phyloP scores from a whole-genome alignment of 2,888 invertebrate genomes.

The Pseudococcus longispinus region DNA sequence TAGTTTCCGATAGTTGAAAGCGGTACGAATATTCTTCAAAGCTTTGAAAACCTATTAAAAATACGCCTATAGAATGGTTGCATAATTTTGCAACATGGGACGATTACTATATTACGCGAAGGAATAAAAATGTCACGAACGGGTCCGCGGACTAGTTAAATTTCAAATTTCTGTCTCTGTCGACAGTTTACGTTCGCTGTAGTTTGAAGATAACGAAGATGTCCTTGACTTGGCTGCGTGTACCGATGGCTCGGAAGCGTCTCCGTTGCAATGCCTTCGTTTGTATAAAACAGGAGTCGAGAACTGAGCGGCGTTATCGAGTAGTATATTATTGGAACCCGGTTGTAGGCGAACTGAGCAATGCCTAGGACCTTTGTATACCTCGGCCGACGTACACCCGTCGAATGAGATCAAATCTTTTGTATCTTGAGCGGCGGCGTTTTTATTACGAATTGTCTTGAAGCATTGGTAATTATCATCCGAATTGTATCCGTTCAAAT shows the following conservation, averaged over 20 bases:
- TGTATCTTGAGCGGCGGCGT: not conserved
- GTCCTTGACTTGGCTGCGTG: slow-evolving; percentile 36
- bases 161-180: slow-evolving; percentile 55
- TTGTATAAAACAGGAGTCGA: slow-evolving; percentile 76
- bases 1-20: not conserved
- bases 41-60: not conserved
- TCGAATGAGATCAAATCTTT: slow-evolving; percentile 54
- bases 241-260: slow-evolving; percentile 56
- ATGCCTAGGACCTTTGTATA: slow-evolving; percentile 70
- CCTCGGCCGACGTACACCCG: not conserved
- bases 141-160: not conserved
- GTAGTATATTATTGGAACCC: slow-evolving; percentile 79
- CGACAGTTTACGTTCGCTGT: slow-evolving; percentile 43
- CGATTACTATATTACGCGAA: not conserved
- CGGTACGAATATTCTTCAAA: not conserved
- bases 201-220: slow-evolving; percentile 38
- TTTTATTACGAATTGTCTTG: slow-evolving; percentile 5
- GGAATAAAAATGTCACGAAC: not conserved
- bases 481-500: slow-evolving; percentile 52
- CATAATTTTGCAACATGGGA: not conserved
- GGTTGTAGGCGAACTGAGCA: slow-evolving; percentile 79
- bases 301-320: slow-evolving; percentile 71
- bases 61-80: not conserved
- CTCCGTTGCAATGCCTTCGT: slow-evolving; percentile 59
- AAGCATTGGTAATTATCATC: slow-evolving; percentile 52